Conservation (phyloP, 2,888 invertebrate species). For the Monopis laevigella region DNA sequence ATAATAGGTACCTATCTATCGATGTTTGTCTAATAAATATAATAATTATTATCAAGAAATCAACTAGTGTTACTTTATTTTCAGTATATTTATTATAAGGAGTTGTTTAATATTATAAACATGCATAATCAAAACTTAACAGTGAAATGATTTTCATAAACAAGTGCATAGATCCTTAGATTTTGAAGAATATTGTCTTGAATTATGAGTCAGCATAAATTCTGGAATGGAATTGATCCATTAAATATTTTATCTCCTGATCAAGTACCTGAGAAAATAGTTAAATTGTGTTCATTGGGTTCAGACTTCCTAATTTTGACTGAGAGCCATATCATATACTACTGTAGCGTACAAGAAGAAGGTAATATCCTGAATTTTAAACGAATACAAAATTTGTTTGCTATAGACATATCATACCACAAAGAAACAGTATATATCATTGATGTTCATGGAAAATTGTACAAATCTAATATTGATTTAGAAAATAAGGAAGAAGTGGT, state of each 20-base stretch:
- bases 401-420: conserved; percentile 71
- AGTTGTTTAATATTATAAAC: no score
- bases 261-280: conserved; percentile 54
- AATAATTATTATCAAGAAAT: no score
- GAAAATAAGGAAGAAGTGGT: conserved; percentile 68
- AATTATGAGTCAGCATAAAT: conserved; percentile 61
- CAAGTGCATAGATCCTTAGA: no score
- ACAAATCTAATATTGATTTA: conserved; percentile 64
- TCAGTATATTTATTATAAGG: no score
- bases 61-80: no score
- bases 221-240: conserved; percentile 53
- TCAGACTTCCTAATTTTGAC: conserved; percentile 50
- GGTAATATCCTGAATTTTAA: conserved; percentile 49
- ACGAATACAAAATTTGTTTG: conserved; percentile 59
- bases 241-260: conserved; percentile 38
- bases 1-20: no score
- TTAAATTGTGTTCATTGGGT: conserved; percentile 48
- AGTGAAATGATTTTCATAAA: no score
- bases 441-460: conserved; percentile 69
- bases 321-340: conserved; percentile 55
- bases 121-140: no score
- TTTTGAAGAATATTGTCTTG: conserved; percentile 15
- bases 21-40: no score
- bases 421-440: conserved; percentile 69
- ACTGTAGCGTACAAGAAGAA: conserved; percentile 43